Evolutionary conservation across 2,888 invertebrate species (phyloP), one percentile per base, ranked within the genome.

Genomic region (Aphrophora alni): DNA sequence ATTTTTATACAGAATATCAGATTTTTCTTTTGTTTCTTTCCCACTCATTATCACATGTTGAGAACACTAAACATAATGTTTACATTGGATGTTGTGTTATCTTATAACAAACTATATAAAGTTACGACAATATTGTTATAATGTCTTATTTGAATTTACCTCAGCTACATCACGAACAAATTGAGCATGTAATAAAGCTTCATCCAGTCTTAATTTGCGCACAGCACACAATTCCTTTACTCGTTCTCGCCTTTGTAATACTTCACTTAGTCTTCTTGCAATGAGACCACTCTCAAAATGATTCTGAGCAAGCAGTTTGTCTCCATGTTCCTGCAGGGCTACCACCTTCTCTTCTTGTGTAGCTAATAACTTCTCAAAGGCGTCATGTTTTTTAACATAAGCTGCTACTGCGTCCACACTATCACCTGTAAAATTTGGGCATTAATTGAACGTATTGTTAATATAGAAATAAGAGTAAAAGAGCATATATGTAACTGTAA

Each of bases 121-220:
- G n/a, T n/a, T n/a, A n/a, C n/a, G n/a, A n/a, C n/a, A n/a, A n/a
- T n/a, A n/a, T n/a, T n/a, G n/a, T n/a, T n/a, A n/a, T n/a, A n/a
- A n/a, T 33, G 8, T 33, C 3, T 33, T 33, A 8, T 8, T 33
- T 8, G 33, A 59, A 3, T 85, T 81, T 84, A 89, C 89, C 88
- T 98, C 98, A 4, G 93, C 94, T 8, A 97, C 96, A 88, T 98
- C 98, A 38, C 98, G 91, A 33, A 95, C 93, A 89, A 98, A 98
- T 89, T 97, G 96, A 0, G 97, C 95, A 85, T 97, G 95, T 3
- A 97, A 90, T 26, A 97, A 89, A 0, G 94, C 93, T 83, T 96
- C 95, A 38, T 91, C 92, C n/a, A 99, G 89, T 82, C 92, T 91
- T 75, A 90, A 90, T 81, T 93, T 92, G 14, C 95, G 93, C 0